Conservation (phyloP, 1,140 invertebrate species). For the Drosophila miranda region DNA sequence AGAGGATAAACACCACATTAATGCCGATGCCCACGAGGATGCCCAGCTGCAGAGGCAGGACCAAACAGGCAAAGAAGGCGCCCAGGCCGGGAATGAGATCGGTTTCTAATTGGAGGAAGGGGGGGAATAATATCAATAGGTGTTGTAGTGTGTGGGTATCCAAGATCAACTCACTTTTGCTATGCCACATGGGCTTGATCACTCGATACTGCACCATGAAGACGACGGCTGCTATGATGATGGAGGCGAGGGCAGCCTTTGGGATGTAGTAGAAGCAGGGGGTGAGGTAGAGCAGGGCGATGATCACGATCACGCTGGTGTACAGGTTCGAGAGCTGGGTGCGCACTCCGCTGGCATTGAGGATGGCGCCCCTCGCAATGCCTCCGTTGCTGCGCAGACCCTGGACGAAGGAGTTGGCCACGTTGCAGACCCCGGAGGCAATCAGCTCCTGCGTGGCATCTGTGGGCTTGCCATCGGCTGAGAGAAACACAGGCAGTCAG, state of each 20-base stretch:
- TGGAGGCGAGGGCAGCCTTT: slow-evolving; percentile 89
- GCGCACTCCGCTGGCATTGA: slow-evolving; percentile 93
- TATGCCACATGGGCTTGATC: slow-evolving; percentile 91
- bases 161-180: slow-evolving; percentile 87
- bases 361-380: slow-evolving; percentile 92
- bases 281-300: slow-evolving; percentile 89
- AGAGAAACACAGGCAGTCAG: not conserved
- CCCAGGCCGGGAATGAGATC: slow-evolving; percentile 92
- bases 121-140: not conserved
- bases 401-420: slow-evolving; percentile 94
- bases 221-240: slow-evolving; percentile 93
- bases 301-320: slow-evolving; percentile 87
- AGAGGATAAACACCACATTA: slow-evolving; percentile 94
- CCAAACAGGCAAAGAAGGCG: slow-evolving; percentile 92
- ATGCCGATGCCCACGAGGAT: slow-evolving; percentile 94
- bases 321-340: slow-evolving; percentile 92
- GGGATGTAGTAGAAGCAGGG: slow-evolving; percentile 93
- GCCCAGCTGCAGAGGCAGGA: slow-evolving; percentile 93
- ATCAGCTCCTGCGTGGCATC: slow-evolving; percentile 94
- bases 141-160: slow-evolving; percentile 82
- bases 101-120: slow-evolving; percentile 85
- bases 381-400: slow-evolving; percentile 93
- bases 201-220: slow-evolving; percentile 93
- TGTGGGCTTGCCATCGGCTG: slow-evolving; percentile 88
- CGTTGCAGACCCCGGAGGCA: slow-evolving; percentile 91